Evolutionary conservation across 2,888 invertebrate genomes (phyloP).

Genomic region (Timema cristinae): DNA sequence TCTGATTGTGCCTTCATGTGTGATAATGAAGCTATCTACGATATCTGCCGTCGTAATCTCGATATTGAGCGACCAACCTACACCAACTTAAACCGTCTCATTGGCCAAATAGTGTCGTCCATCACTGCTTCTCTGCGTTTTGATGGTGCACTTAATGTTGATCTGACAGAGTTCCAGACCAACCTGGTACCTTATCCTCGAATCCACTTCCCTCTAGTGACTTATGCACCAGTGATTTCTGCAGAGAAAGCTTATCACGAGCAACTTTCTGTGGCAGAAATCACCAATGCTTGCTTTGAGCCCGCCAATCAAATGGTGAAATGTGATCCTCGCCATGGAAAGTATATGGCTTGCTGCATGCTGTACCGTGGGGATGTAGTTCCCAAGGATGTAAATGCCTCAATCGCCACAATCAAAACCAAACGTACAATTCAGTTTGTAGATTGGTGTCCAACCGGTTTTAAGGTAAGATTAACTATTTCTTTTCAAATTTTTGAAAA

Average conservation of each 20-base stretch:
- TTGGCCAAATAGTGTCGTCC: slow-evolving; percentile 39
- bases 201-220: slow-evolving; percentile 36
- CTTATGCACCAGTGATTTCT: slow-evolving; percentile 42
- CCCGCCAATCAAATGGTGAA: too few species aligned
- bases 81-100: slow-evolving; percentile 54
- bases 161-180: slow-evolving; percentile 51
- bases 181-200: slow-evolving; percentile 15
- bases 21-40: slow-evolving; percentile 38
- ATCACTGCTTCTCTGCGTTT: too few species aligned
- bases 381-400: slow-evolving; percentile 44
- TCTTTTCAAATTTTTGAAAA: too few species aligned
- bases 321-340: too few species aligned
- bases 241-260: slow-evolving; percentile 42
- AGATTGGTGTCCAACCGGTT: slow-evolving; percentile 28
- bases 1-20: slow-evolving; percentile 54
- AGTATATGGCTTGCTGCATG: too few species aligned
- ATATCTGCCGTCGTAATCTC: too few species aligned
- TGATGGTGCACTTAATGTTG: slow-evolving; percentile 42
- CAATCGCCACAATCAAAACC: slow-evolving; percentile 37
- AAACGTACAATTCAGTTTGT: slow-evolving; percentile 46
- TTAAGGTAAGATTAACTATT: too few species aligned
- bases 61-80: slow-evolving; percentile 45
- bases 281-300: too few species aligned
- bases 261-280: too few species aligned
- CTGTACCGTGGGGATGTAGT: slow-evolving; percentile 39